Evolutionary conservation across 2,797 vertebrate genomes (phyloP), one percentile per base, ranked within the genome.

Genomic region (Choloepus didactylus): DNA sequence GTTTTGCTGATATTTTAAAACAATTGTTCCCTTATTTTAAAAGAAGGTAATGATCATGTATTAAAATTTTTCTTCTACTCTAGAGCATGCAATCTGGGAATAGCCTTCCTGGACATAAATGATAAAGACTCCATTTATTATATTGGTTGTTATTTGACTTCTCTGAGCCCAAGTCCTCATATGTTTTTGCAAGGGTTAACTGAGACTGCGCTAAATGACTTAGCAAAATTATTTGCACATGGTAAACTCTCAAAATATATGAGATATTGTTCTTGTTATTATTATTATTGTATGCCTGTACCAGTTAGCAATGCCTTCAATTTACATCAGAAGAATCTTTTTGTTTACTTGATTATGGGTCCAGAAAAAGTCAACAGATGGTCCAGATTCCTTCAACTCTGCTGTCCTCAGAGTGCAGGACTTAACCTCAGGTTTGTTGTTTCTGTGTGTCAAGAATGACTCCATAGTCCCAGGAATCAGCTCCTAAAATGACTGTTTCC

Each of bases 351-450:
- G 38, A 23, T 9, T 23, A 27, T 16, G 31, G 18, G 0, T 21
- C 23, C 31, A 10, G 12, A 62, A 59, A 90, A 59, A 76, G 31
- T 29, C 82, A 76, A 10, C 41, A 1, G 3, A 14, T 44, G 14
- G 21, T 21, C 11, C 56, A 56, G 41, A 69, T 31, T 31, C 29
- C 9, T 44, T 51, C 18, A 5, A 5, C 38, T 41, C 16, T 31
- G 25, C 5, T n/a, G 4, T 2, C 41, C 54, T 19, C 29, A 2
- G 0, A 2, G 8, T 4, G 9, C 0, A 10, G 25, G 15, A 8
- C 16, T n/a, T 27, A 5, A 14, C 3, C 2, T 14, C 0, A 0
- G 12, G 2, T n/a, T 70, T n/a, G 2, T 1, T 87, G 41, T 4
- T 54, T 66, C 16, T 77, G 21, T 14, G 6, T 66, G 11, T 84